Base-by-base conservation (phyloP, 2,888 invertebrate genomes). In the Lissonota sp. region DNA sequence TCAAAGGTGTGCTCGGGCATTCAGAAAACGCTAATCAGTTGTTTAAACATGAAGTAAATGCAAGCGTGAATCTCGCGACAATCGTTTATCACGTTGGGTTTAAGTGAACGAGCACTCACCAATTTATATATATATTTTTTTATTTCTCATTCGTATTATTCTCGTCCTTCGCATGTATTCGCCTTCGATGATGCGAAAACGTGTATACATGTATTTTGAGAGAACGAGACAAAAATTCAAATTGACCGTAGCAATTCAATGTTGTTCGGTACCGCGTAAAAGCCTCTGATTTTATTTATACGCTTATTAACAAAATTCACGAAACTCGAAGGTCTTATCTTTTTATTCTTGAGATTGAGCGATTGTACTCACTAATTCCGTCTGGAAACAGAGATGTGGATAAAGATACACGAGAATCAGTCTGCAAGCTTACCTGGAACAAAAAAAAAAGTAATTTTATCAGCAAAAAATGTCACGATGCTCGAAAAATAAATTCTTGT, bases 31-130 rank as follows among this genome's bases (percentile, higher is more conserved):
- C 66, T 66, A 80, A 80, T 71, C 6, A 75, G 16, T 46, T 26
- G 60, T 71, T 57, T 7, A 80, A 80, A 74, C 66, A 71, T 53
- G 60, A 53, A 16, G 58, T 16, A 71, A 74, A 71, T 67, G 66
- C 53, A 46, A 75, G 70, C n/a, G 12, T 53, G 46, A 55, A 75
- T 66, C 66, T 40, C 55, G 67, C 26, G 44, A 49, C 64, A 14
- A 57, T 51, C 63, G 46, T 75, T 80, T 80, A 80, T 71, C 80
- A 71, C 55, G 40, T 53, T 60, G 53, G 40, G 46, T 71, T 75
- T 80, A 80, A 80, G 63, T 71, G 71, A 71, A 12, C 60, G 58
- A 42, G 58, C 42, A 55, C 71, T 7, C 49, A 58, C 37, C 71
- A 60, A 63, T 76, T 76, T 58, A 53, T 46, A 46, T 46, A 46